These are phyloP conservation scores for Stomatorhinus ivindoensis DNA, from an alignment of 2,113 vertebrate genomes.

Conservation along the genomic window DNA sequence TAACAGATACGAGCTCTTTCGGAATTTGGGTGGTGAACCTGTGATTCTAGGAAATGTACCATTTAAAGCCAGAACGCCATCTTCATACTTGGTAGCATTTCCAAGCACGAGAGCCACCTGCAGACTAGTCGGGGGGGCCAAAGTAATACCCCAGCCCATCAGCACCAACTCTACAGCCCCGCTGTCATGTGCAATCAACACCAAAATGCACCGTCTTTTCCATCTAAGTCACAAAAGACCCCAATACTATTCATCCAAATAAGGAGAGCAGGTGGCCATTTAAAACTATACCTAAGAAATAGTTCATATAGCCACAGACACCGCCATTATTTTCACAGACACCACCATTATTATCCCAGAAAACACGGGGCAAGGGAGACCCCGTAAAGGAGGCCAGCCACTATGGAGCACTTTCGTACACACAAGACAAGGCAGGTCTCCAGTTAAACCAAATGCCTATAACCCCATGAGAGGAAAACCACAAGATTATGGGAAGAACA, in stretches of 20 bases:
- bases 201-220: background rate
- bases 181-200: background rate
- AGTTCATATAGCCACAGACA: background rate
- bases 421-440: background rate
- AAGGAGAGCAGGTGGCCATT: background rate
- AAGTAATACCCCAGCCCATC: background rate
- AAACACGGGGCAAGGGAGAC: background rate
- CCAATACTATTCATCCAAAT: background rate
- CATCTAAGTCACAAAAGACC: background rate
- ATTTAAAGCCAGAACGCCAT: background rate
- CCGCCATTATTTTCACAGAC: background rate
- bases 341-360: background rate
- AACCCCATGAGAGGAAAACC: background rate
- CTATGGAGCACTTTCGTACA: background rate
- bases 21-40: background rate
- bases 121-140: background rate
- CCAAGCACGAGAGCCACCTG: background rate
- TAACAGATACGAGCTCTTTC: background rate
- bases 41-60: background rate
- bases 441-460: background rate
- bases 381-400: background rate
- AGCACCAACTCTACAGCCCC: background rate
- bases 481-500: background rate
- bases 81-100: background rate
- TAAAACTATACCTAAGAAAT: background rate